Conservation (phyloP, 2,888 invertebrate genomes). For the Drosophila pseudotalamancana region DNA sequence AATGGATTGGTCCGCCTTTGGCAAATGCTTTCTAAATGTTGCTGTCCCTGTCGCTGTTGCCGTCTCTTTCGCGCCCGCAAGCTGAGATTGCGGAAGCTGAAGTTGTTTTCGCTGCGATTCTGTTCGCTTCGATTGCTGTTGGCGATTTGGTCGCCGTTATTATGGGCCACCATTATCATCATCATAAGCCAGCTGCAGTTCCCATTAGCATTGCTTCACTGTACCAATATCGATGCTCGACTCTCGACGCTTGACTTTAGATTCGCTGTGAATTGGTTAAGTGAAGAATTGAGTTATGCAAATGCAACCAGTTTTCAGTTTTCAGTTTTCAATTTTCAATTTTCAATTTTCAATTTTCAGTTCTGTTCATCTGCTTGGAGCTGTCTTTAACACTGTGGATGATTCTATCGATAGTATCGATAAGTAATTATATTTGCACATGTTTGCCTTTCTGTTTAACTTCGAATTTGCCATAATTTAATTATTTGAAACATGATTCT, state of each 20-base stretch:
- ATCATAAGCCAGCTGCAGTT: conserved; percentile 49
- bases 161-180: conserved; percentile 42
- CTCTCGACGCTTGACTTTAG: background rate
- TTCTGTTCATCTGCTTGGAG: no score
- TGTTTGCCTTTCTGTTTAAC: no score
- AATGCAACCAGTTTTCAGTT: background rate
- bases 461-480: no score
- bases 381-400: no score
- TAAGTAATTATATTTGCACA: no score
- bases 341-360: no score
- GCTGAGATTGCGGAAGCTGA: conserved; percentile 16
- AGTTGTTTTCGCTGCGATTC: conserved; percentile 29
- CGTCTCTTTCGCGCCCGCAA: conserved; percentile 5
- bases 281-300: conserved; percentile 17
- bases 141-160: conserved; percentile 58
- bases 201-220: conserved; percentile 52
- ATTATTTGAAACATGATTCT: no score
- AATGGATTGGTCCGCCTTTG: conserved; percentile 43
- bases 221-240: conserved; percentile 2
- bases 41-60: conserved; percentile 21
- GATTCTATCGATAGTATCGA: no score
- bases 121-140: conserved; percentile 24
- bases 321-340: no score
- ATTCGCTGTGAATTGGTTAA: conserved; percentile 10
- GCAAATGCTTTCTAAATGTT: conserved; percentile 40